Evolutionary conservation across 2,888 invertebrate species (phyloP).

Genomic region (Boloria selene): DNA sequence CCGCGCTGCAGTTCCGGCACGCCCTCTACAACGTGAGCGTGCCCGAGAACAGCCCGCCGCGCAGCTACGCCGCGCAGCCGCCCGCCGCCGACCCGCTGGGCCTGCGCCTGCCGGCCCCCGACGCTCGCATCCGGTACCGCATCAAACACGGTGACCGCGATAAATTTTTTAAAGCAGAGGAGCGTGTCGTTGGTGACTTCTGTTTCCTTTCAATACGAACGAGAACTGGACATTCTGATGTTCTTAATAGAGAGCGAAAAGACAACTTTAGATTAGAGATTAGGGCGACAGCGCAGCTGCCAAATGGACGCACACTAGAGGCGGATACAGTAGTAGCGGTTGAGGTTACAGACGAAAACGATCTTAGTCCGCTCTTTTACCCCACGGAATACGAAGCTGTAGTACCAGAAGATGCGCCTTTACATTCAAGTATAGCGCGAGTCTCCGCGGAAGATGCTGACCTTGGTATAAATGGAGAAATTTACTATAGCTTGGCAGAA

Average conservation of each 20-base stretch:
- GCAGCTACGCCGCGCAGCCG: constrained; percentile 89
- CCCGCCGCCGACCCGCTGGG: constrained; percentile 91
- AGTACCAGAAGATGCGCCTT: constrained; percentile 93
- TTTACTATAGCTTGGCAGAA: constrained; percentile 95
- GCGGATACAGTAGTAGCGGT: constrained; percentile 88
- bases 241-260: constrained; percentile 95
- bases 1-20: constrained; percentile 85
- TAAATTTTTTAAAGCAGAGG: constrained; percentile 96
- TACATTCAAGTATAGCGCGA: constrained; percentile 90
- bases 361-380: constrained; percentile 96
- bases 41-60: constrained; percentile 95
- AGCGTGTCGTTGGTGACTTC: constrained; percentile 94
- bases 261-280: constrained; percentile 91
- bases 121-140: constrained; percentile 87
- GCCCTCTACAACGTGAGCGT: constrained; percentile 93
- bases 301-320: constrained; percentile 84
- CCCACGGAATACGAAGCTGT: constrained; percentile 92
- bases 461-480: constrained; percentile 96
- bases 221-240: constrained; percentile 92
- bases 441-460: constrained; percentile 98
- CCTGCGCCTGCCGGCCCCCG: constrained; percentile 77
- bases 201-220: constrained; percentile 95
- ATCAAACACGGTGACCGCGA: constrained; percentile 94
- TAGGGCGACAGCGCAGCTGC: constrained; percentile 82
- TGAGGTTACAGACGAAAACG: constrained; percentile 91